Percentiles rank a stretch among this genome's conserved stretches.
These are phyloP conservation scores for Apodemus speciosus DNA, from an alignment of 2,113 vertebrate genomes.

Conservation along the genomic window DNA sequence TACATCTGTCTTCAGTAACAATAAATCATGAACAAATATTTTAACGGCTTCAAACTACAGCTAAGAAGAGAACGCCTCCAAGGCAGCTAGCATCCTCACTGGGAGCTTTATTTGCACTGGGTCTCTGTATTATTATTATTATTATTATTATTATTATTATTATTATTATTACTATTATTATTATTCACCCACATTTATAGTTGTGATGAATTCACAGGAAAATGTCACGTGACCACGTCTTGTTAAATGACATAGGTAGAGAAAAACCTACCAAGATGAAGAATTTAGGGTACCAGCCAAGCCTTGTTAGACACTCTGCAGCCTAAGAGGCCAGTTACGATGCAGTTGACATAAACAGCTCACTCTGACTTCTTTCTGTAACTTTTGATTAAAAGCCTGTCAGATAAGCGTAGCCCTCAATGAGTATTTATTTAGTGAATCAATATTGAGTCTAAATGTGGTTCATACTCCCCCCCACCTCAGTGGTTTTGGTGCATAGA, in stretches of 20 bases:
- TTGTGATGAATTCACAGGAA: constrained; percentile 58
- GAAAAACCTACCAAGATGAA: background rate
- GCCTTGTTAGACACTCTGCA: background rate
- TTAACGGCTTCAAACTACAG: constrained; percentile 69
- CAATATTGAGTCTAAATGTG: constrained; percentile 13
- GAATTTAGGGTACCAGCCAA: background rate
- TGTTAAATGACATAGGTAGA: constrained; percentile 45
- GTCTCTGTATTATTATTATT: constrained; percentile 19
- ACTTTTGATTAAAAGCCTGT: background rate
- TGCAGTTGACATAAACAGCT: background rate
- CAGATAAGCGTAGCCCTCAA: background rate
- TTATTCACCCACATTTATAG: constrained; percentile 10
- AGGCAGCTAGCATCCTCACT: constrained; percentile 58
- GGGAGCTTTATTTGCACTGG: constrained; percentile 66
- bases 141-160: too few relatives aligned
- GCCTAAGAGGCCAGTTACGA: background rate
- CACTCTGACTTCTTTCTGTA: background rate
- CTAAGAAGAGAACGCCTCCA: constrained; percentile 48
- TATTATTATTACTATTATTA: background rate
- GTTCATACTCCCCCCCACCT: background rate
- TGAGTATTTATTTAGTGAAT: constrained; percentile 34
- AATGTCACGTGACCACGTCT: constrained; percentile 21
- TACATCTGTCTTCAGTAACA: constrained; percentile 66
- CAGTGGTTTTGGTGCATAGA: background rate
- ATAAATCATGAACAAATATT: constrained; percentile 78